Evolutionary conservation across 2,888 invertebrate species (phyloP).

Genomic region (Torymus auratus): DNA sequence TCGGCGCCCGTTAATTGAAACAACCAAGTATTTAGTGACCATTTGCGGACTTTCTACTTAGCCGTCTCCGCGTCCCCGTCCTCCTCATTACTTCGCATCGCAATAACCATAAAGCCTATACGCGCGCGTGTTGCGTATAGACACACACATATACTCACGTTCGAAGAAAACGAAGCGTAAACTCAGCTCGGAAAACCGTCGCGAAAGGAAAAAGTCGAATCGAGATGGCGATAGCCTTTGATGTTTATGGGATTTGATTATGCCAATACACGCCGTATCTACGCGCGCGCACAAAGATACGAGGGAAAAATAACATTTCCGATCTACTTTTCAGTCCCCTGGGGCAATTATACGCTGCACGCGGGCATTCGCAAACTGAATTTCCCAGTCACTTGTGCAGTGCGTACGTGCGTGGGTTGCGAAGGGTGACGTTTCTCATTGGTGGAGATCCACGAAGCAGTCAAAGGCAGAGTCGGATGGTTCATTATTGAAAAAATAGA

Average conservation of each 20-base stretch:
- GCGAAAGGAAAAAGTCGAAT: slow-evolving; percentile 11
- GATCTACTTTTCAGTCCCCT: slow-evolving; percentile 9
- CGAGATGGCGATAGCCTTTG: slow-evolving; percentile 64
- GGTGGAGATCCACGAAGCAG: background rate
- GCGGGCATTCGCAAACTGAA: slow-evolving; percentile 14
- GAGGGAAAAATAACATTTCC: slow-evolving; percentile 19
- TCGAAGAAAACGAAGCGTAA: background rate
- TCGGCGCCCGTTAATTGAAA: slow-evolving; percentile 42
- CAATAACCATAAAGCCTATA: slow-evolving; percentile 52
- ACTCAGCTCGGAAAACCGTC: background rate
- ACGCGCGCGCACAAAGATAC: background rate
- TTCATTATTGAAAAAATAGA: background rate
- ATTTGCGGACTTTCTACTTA: slow-evolving; percentile 43
- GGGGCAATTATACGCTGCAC: slow-evolving; percentile 23
- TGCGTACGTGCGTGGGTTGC: no score
- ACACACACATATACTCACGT: background rate
- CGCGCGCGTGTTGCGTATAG: background rate
- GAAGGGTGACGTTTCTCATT: slow-evolving; percentile 24
- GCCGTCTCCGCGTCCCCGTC: background rate
- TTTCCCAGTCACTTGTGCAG: slow-evolving; percentile 2
- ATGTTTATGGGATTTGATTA: slow-evolving; percentile 69
- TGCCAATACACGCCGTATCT: slow-evolving; percentile 55
- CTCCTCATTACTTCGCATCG: slow-evolving; percentile 29
- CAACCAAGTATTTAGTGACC: slow-evolving; percentile 49
- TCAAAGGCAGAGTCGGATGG: no score